Evolutionary conservation across 30 jellyfish, hydroid and myxozoan genomes (phyloP).

Genomic region (Aurelia coerulea): DNA sequence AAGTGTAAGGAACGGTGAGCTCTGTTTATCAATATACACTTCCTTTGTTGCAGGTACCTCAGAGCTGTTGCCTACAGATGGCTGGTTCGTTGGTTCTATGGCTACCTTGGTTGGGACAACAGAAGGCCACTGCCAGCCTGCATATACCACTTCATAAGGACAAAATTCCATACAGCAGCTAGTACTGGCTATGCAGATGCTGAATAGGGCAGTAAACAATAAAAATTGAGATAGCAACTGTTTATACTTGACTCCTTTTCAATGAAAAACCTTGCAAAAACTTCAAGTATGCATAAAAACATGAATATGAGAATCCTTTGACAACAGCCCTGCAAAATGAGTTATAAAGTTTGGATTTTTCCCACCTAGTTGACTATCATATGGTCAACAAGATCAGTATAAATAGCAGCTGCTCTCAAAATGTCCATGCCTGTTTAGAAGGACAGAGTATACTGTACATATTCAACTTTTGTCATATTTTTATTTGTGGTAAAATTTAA

Average conservation of each 20-base stretch:
- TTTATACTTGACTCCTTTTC: conserved; percentile 9
- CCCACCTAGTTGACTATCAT: neutral
- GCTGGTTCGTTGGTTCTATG: no score
- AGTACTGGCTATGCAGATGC: neutral
- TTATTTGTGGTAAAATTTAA: neutral
- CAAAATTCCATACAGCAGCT: no score
- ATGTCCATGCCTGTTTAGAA: neutral
- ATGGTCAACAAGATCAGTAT: neutral
- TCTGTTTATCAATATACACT: neutral
- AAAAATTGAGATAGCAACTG: neutral
- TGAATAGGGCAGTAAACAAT: conserved; percentile 1
- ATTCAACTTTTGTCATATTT: conserved; percentile 1
- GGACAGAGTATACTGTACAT: neutral
- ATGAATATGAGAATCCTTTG: neutral
- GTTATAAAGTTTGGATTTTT: conserved; percentile 1
- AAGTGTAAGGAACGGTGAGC: neutral
- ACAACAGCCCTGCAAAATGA: neutral
- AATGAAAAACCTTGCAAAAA: neutral
- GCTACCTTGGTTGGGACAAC: no score
- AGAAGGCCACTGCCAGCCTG: no score
- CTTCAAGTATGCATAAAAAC: neutral
- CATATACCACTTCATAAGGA: no score
- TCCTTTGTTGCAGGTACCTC: no score
- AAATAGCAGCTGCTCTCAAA: conserved; percentile 18
- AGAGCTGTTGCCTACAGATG: no score